Percentiles rank a stretch among this genome's conserved stretches.
phyloP scores from a whole-genome alignment of 2,888 invertebrate genomes.

The Rhagonycha fulva region DNA sequence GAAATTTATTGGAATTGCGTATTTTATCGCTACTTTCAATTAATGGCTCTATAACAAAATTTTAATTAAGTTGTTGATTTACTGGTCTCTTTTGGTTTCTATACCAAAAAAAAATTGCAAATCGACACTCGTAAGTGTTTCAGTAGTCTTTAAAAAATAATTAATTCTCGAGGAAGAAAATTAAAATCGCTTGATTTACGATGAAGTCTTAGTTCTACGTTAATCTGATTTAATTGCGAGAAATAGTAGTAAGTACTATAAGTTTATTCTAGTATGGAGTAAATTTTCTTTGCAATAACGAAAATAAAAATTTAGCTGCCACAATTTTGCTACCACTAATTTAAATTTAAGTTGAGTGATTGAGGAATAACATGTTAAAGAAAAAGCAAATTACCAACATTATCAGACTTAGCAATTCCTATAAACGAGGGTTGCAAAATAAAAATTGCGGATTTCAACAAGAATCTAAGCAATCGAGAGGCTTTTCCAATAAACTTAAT shows the following conservation, averaged over 20 bases:
- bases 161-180: background rate
- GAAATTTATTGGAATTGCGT: background rate
- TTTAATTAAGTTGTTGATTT: background rate
- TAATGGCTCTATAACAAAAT: background rate
- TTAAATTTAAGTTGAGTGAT: background rate
- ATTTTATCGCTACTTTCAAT: background rate
- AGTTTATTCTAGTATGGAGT: background rate
- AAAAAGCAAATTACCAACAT: background rate
- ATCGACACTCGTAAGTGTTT: background rate
- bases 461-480: background rate
- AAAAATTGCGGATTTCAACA: background rate
- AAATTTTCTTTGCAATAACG: background rate
- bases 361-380: background rate
- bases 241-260: background rate
- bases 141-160: background rate
- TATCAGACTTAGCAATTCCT: background rate
- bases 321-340: background rate
- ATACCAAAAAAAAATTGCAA: background rate
- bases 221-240: background rate
- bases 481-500: background rate
- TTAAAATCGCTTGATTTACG: background rate
- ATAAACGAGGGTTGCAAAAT: background rate
- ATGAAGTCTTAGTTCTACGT: background rate
- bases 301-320: background rate
- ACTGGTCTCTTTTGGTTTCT: background rate